Evolutionary conservation across 2,797 vertebrate genomes (phyloP), one percentile per base, ranked within the genome.

Genomic region (Acrossocheilus wenchowensis): DNA sequence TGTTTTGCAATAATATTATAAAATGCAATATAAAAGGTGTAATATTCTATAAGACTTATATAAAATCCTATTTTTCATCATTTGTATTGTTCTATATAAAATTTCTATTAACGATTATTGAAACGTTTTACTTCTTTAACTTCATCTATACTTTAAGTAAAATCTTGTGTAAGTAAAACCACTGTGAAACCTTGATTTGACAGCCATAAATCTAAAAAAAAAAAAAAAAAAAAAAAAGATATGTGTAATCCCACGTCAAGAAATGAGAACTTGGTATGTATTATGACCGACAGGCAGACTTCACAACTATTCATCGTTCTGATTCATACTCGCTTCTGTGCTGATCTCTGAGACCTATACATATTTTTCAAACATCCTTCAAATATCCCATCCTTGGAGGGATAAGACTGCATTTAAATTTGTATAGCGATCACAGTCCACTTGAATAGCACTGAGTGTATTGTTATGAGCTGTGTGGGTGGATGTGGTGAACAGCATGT

Each of bases 331-430:
- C 64, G 10, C 12, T 60, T 73, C 19, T 21, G 26, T 60, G 75
- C 75, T 52, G 39, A 72, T 72, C 50, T 60, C 75, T 72, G 75
- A 79, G 36, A 78, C 21, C 9, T 73, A 39, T 30, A 26, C 1
- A 12, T 41, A 14, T 57, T 85, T 85, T 78, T 85, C 60, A 84
- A 78, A 78, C 72, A 73, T 62, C 26, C 60, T 84, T 84, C 57
- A 80, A 69, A 69, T 75, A 45, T 57, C 57, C 72, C 34, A 74
- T 80, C 77, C 52, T 77, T 82, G 64, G 52, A 85, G 41, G 39
- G 1, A 73, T 79, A 36, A 34, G 57, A 52, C 43, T 64, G 54
- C 30, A 64, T 80, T 79, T 71, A 71, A 64, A 80, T 50, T 19
- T 80, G 21, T 39, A 64, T 57, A 64, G 52, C 52, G 41, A 73